A percentile compares a stretch with the other conserved stretches of the same genome.
Evolutionary conservation across 2,113 vertebrate genomes (phyloP).

Genomic region (Mobula hypostoma): DNA sequence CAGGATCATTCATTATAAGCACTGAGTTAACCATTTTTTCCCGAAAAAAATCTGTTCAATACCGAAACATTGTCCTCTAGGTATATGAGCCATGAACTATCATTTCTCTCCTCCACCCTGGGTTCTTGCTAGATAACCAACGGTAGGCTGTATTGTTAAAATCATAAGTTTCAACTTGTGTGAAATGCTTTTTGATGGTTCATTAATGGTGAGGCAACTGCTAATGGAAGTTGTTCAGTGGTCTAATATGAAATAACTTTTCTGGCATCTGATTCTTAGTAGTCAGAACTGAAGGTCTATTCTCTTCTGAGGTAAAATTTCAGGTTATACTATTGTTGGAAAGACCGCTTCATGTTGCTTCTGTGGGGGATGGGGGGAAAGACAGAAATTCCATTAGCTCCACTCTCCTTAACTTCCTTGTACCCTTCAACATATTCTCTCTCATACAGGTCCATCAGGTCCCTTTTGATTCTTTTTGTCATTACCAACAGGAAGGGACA

Average conservation of each 20-base stretch:
- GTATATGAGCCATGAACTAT: background rate
- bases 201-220: background rate
- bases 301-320: background rate
- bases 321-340: background rate
- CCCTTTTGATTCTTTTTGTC: no score
- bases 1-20: background rate
- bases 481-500: no score
- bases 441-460: no score
- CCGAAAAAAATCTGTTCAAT: background rate
- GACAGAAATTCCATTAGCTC: no score
- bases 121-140: background rate
- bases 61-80: background rate
- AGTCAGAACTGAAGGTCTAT: background rate
- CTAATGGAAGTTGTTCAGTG: background rate
- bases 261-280: background rate
- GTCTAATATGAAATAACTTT: background rate
- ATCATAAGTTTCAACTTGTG: background rate
- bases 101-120: background rate
- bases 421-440: no score
- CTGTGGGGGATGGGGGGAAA: background rate
- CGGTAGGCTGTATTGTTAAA: no score
- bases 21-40: background rate
- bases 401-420: no score
- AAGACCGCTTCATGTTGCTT: background rate
- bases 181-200: background rate